These are phyloP conservation scores for Lithodes maja DNA, from an alignment of 2,888 invertebrate genomes.

Conservation along the genomic window DNA sequence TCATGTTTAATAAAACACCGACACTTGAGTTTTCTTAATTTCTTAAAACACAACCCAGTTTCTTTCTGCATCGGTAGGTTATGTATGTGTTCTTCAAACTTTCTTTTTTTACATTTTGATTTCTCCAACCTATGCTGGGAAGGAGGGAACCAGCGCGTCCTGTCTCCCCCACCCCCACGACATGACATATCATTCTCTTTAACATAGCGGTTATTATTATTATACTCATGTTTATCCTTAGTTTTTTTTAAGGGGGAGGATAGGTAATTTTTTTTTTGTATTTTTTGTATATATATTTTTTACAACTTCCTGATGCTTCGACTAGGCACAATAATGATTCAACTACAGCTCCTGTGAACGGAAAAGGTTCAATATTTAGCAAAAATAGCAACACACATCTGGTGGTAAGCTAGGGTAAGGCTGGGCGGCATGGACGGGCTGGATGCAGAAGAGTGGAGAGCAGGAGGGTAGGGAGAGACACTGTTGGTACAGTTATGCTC, in stretches of 20 bases:
- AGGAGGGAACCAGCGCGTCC: constrained; percentile 47
- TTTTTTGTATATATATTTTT: constrained; percentile 10
- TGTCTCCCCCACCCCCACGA: constrained; percentile 36
- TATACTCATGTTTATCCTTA: too few relatives aligned
- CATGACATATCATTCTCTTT: constrained; percentile 48
- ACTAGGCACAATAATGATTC: constrained; percentile 66
- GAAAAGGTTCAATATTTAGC: constrained; percentile 58
- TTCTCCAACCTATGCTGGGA: constrained; percentile 36
- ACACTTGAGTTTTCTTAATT: too few relatives aligned
- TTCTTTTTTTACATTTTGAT: constrained; percentile 49
- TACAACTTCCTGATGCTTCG: constrained; percentile 54
- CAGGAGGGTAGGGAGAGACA: not conserved
- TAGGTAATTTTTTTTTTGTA: not conserved
- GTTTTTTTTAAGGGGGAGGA: too few relatives aligned
- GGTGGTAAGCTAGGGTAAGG: constrained; percentile 39
- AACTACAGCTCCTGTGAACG: constrained; percentile 61
- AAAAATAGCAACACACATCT: constrained; percentile 69
- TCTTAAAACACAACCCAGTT: too few relatives aligned
- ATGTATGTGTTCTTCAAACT: too few relatives aligned
- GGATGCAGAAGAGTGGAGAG: not conserved
- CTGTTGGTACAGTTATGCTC: not conserved
- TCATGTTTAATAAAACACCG: too few relatives aligned
- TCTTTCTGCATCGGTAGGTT: too few relatives aligned
- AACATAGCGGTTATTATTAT: not conserved
- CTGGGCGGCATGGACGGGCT: constrained; percentile 5